A percentile compares a stretch with the other conserved stretches of the same genome.
Evolutionary conservation across 1,140 invertebrate species (phyloP).

Genomic region (Spodoptera frugiperda): DNA sequence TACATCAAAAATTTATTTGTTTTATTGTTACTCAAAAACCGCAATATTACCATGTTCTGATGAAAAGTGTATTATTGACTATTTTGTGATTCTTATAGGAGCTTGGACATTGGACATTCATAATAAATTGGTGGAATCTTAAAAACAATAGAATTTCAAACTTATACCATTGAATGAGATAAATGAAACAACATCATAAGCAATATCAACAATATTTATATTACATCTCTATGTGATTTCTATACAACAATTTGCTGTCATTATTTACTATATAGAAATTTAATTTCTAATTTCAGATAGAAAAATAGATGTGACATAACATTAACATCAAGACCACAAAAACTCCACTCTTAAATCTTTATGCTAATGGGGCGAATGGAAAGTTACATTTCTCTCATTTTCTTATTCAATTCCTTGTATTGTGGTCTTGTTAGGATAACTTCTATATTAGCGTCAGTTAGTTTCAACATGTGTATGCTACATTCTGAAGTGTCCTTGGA

Average conservation of each 20-base stretch:
- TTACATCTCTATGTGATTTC: conserved; percentile 73
- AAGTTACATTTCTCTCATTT: conserved; percentile 29
- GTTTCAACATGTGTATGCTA: conserved; percentile 40
- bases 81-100: too few species aligned
- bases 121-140: too few species aligned
- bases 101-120: too few species aligned
- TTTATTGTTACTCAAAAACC: too few species aligned
- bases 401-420: conserved; percentile 35
- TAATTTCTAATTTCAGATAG: conserved; percentile 74
- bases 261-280: conserved; percentile 63
- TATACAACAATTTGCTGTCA: conserved; percentile 72
- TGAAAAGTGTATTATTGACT: too few species aligned
- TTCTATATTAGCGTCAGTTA: conserved; percentile 45
- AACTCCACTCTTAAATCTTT: conserved; percentile 32
- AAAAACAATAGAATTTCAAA: too few species aligned
- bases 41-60: too few species aligned
- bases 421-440: conserved; percentile 58
- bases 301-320: conserved; percentile 82
- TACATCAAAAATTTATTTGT: too few species aligned
- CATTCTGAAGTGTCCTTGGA: conserved; percentile 49
- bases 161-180: not conserved
- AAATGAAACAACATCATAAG: conserved; percentile 77
- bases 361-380: conserved; percentile 38
- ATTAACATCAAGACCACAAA: conserved; percentile 72
- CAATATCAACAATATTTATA: conserved; percentile 84